Evolutionary conservation across 1,140 invertebrate genomes (phyloP).

Genomic region (Ridgeia piscesae): DNA sequence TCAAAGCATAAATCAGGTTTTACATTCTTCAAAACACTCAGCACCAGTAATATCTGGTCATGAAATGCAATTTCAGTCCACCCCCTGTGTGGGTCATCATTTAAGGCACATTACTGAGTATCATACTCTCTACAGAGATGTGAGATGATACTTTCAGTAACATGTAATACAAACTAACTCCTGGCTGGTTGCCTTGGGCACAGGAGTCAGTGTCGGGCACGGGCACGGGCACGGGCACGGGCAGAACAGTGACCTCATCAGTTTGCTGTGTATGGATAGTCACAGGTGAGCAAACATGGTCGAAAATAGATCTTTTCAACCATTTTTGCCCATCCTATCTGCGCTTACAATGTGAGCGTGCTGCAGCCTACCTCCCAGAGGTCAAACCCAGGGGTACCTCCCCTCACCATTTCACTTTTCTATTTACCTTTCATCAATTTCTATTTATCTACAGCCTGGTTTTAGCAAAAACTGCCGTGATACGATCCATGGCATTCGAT

Average conservation of each 20-base stretch:
- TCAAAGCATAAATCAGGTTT: background rate
- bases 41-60: no score
- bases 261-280: background rate
- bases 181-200: background rate
- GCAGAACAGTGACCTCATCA: background rate
- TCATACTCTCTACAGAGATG: background rate
- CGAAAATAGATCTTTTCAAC: background rate
- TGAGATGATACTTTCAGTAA: background rate
- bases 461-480: no score
- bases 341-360: no score
- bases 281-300: background rate
- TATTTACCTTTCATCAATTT: no score
- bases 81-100: background rate
- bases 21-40: background rate
- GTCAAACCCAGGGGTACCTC: background rate
- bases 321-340: background rate
- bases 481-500: no score
- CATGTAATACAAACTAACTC: background rate
- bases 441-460: no score
- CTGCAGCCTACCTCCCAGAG: background rate
- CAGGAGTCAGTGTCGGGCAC: background rate
- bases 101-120: background rate
- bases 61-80: background rate
- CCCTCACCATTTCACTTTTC: background rate
- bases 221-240: no score